These are phyloP conservation scores for Anthoptus insignis DNA, from an alignment of 2,888 invertebrate genomes.

Conservation along the genomic window DNA sequence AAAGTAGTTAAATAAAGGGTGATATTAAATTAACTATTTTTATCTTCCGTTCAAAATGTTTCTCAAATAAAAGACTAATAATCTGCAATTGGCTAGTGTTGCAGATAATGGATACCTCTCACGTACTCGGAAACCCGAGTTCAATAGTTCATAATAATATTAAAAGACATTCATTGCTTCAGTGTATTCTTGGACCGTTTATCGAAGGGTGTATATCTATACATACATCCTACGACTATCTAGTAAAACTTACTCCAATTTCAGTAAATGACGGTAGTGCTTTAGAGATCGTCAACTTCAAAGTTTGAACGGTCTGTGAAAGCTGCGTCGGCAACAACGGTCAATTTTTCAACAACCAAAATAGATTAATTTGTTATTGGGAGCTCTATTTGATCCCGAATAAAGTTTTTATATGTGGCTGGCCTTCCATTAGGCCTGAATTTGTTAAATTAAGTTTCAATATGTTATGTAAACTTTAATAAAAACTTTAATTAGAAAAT, in stretches of 20 bases:
- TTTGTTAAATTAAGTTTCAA: constrained; percentile 18
- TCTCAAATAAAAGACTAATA: no score
- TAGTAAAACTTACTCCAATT: neutral
- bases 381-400: constrained; percentile 8
- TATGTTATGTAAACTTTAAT: neutral
- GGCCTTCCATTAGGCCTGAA: constrained; percentile 4
- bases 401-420: constrained; percentile 14
- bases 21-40: no score
- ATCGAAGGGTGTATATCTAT: no score
- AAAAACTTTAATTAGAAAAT: constrained; percentile 1
- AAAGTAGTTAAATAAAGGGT: no score
- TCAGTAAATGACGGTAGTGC: neutral
- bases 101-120: no score
- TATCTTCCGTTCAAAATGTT: no score
- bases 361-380: constrained; percentile 14
- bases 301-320: constrained; percentile 1
- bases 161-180: no score
- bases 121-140: no score
- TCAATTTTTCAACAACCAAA: neutral
- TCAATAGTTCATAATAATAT: no score
- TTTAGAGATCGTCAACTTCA: constrained; percentile 1
- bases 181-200: no score
- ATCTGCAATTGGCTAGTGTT: no score
- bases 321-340: neutral
- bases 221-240: no score